Percentiles rank a stretch among this genome's conserved stretches.
These are phyloP conservation scores for Balaenoptera acutorostrata DNA, from an alignment of 2,113 vertebrate genomes.

Conservation along the genomic window DNA sequence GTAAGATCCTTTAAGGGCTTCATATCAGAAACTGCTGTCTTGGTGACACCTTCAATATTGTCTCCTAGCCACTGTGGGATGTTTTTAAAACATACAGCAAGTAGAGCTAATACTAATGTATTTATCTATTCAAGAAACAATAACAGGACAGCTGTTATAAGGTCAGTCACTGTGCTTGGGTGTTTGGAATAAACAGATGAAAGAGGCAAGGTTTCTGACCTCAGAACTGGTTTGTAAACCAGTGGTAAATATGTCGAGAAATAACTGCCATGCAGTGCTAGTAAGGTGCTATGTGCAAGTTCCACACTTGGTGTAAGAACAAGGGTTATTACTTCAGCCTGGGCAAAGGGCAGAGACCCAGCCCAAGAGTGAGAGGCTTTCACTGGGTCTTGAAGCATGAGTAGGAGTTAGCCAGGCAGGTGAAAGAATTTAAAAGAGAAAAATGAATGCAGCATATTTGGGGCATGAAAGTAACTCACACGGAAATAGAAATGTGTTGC, in stretches of 20 bases:
- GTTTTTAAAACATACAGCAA: neutral
- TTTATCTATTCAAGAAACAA: neutral
- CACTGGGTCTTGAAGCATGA: neutral
- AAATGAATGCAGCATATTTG: neutral
- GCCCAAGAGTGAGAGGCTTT: neutral
- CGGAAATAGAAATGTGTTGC: neutral
- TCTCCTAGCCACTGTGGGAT: neutral
- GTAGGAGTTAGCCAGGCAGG: neutral
- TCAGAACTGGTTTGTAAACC: neutral
- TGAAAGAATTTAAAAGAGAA: neutral
- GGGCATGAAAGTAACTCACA: neutral
- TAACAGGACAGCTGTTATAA: neutral
- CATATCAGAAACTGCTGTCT: neutral
- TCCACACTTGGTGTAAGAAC: neutral
- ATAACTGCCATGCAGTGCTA: rapidly evolving
- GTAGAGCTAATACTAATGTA: neutral
- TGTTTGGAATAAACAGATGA: neutral
- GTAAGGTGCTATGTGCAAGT: neutral
- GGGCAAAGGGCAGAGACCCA: neutral
- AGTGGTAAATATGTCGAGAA: neutral
- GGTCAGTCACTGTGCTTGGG: too few relatives aligned
- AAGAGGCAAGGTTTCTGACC: neutral
- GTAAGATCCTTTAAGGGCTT: neutral
- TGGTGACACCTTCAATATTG: neutral
- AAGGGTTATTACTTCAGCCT: neutral